Evolutionary conservation across 2,888 invertebrate species (phyloP), one percentile per base, ranked within the genome.

Genomic region (Gortyna flavago): DNA sequence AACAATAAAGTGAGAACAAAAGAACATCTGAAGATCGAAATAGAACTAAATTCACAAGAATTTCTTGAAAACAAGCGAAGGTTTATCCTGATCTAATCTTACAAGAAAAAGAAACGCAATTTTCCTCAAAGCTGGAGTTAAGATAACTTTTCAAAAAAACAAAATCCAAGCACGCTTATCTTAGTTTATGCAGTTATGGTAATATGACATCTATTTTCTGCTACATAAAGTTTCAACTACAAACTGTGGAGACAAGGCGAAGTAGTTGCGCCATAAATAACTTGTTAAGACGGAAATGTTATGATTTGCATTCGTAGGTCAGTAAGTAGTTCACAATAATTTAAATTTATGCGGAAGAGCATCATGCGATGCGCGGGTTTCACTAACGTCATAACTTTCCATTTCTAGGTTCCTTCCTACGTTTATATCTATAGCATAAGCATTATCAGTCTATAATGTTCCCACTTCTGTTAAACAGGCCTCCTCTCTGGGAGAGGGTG

Each of bases 301-400:
- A 91, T 89, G 87, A 92, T 93, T 93, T 91, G 90, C 90, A 93
- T 92, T 91, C 88, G 81, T 88, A 89, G 87, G 89, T 89, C 90
- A 91, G 89, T 93, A 91, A 91, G 90, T 90, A 90, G 88, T 87
- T 86, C 83, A 84, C 81, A 80, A 81, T 87, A 86, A 91, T 90
- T 90, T 85, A 89, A 91, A 91, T 91, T 85, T 81, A 91, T 89
- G 90, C 92, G 91, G 90, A 91, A 91, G 90, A 88, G 86, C 71
- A 61, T 80, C 88, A 89, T 70, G 83, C 82, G 84, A 85, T 77
- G 83, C 62, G 85, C 75, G 62, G 65, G 72, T 74, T 67, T 70
- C 77, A 72, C 78, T 84, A 82, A 80, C 84, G 80, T 85, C 85
- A 85, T 67, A 65, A 84, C 89, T 89, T 89, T 90, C 89, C 87